Evolutionary conservation across 2,797 vertebrate species (phyloP).

Genomic region (Sparus aurata): DNA sequence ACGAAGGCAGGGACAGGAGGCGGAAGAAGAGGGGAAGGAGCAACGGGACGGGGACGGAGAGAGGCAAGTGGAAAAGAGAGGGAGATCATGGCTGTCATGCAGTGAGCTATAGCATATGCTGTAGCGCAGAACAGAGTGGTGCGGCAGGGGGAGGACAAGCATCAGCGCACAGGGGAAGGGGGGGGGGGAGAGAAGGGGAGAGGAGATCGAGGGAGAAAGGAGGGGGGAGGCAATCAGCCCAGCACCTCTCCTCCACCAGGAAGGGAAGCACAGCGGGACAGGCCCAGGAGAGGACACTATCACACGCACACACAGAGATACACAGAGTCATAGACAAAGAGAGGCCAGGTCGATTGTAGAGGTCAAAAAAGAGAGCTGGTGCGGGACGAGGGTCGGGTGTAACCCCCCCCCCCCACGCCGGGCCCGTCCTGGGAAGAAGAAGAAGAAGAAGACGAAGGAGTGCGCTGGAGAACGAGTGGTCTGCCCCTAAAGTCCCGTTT

Average conservation of each 20-base stretch:
- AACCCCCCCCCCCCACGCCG: constrained; percentile 24
- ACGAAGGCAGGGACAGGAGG: constrained; percentile 52
- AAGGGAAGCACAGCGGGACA: constrained; percentile 63
- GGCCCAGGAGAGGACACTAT: constrained; percentile 71
- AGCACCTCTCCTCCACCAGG: constrained; percentile 72
- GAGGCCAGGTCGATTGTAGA: constrained; percentile 65
- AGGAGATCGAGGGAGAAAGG: constrained; percentile 44
- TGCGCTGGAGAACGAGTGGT: constrained; percentile 31
- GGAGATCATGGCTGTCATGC: constrained; percentile 81
- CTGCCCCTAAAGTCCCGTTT: constrained; percentile 47
- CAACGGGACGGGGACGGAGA: constrained; percentile 45
- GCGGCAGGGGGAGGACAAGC: constrained; percentile 81
- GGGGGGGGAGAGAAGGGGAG: constrained; percentile 50
- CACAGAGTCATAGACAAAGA: constrained; percentile 34
- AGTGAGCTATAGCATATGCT: constrained; percentile 85
- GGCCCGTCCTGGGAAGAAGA: constrained; percentile 12
- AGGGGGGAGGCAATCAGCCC: constrained; percentile 67
- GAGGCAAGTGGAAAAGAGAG: constrained; percentile 63
- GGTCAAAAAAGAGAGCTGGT: constrained; percentile 69
- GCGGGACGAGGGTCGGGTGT: constrained; percentile 39
- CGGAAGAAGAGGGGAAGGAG: constrained; percentile 44
- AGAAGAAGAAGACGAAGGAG: constrained; percentile 33
- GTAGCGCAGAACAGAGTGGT: constrained; percentile 81
- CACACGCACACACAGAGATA: constrained; percentile 43
- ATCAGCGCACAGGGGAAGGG: constrained; percentile 72